These are phyloP conservation scores for Xestia rhomboidea DNA, from an alignment of 2,888 invertebrate species.

Conservation along the genomic window DNA sequence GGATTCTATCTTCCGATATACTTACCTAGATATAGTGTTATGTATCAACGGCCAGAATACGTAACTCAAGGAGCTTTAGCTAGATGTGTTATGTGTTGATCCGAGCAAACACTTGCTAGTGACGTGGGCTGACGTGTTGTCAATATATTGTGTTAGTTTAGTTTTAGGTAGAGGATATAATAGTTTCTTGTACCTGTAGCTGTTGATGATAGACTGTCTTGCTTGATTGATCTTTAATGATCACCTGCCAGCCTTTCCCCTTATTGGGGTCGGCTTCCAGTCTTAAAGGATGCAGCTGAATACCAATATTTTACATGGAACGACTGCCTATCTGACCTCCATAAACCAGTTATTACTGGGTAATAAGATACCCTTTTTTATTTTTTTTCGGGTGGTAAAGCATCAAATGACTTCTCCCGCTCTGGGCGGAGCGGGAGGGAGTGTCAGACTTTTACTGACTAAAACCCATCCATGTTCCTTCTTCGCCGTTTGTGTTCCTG, in stretches of 20 bases:
- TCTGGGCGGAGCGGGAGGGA: too few relatives aligned
- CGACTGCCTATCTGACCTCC: not conserved
- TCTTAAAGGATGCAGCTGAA: not conserved
- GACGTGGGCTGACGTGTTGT: slow-evolving; percentile 7
- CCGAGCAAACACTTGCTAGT: not conserved
- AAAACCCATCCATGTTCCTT: too few relatives aligned
- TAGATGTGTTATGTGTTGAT: not conserved
- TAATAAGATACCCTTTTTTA: not conserved
- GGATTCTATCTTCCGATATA: not conserved
- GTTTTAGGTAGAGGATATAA: not conserved
- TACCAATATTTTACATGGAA: not conserved
- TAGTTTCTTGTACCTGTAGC: not conserved
- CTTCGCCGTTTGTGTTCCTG: too few relatives aligned
- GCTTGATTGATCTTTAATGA: not conserved
- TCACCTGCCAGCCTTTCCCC: not conserved
- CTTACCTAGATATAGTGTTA: not conserved
- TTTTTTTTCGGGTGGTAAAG: too few relatives aligned
- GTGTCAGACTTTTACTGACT: too few relatives aligned
- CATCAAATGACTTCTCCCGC: too few relatives aligned
- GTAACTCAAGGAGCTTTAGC: slow-evolving; percentile 24
- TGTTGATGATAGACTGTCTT: not conserved
- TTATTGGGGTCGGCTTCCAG: not conserved
- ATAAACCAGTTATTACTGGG: not conserved
- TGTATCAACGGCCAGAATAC: slow-evolving; percentile 12
- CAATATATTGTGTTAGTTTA: slow-evolving; percentile 2